These are phyloP conservation scores for Agrotis clavis DNA, from an alignment of 2,888 invertebrate genomes.

Conservation along the genomic window DNA sequence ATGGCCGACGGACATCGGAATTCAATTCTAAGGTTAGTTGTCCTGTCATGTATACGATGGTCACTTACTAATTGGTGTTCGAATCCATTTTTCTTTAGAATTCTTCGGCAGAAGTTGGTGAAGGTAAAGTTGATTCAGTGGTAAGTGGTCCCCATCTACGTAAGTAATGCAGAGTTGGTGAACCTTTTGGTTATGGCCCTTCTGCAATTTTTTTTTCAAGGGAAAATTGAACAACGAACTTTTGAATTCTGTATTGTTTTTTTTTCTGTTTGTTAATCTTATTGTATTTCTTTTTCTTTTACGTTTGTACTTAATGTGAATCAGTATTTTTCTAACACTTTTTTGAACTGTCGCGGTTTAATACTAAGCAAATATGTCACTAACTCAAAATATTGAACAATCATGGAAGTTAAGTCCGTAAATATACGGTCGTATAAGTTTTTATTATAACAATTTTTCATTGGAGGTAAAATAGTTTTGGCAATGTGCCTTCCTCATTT, in stretches of 20 bases:
- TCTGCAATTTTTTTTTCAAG: neutral
- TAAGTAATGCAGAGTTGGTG: neutral
- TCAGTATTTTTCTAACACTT: too few species aligned
- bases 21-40: slow-evolving; percentile 67
- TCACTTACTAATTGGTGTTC: slow-evolving; percentile 59
- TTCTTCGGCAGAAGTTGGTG: slow-evolving; percentile 8
- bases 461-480: neutral
- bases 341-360: too few species aligned
- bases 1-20: slow-evolving; percentile 72
- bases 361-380: too few species aligned
- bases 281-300: neutral
- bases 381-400: too few species aligned
- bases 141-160: neutral
- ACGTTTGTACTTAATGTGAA: too few species aligned
- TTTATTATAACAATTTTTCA: neutral
- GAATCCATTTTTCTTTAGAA: slow-evolving; percentile 56
- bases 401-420: too few species aligned
- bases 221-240: neutral
- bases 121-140: neutral
- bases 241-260: neutral
- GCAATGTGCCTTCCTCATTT: neutral
- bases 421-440: too few species aligned
- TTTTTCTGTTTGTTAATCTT: neutral
- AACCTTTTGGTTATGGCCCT: neutral
- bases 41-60: slow-evolving; percentile 59